A percentile compares a stretch with the other conserved stretches of the same genome.
Conservation (phyloP, 2,888 invertebrate genomes). For the Aphodius sticticus region DNA sequence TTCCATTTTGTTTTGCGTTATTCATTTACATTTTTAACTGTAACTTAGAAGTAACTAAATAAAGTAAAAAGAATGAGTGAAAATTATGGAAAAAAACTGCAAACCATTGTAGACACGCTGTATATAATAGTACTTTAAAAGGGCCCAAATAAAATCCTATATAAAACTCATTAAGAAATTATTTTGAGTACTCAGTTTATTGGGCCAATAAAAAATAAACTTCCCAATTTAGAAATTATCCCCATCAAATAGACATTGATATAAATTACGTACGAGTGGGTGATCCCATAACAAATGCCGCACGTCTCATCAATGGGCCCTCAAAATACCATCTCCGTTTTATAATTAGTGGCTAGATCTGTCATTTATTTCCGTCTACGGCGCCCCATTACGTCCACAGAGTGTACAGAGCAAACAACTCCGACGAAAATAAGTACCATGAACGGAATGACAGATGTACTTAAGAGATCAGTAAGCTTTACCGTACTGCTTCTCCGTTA, state of each 20-base stretch:
- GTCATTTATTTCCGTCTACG: neutral
- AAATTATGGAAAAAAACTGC: too few relatives aligned
- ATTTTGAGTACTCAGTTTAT: too few relatives aligned
- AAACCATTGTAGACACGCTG: too few relatives aligned
- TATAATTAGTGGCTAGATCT: slow-evolving; percentile 4
- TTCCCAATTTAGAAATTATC: too few relatives aligned
- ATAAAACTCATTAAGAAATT: too few relatives aligned
- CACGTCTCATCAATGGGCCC: neutral
- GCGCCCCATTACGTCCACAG: neutral
- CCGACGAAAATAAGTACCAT: neutral
- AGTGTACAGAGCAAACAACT: neutral
- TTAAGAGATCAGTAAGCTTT: neutral
- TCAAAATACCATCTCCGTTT: neutral
- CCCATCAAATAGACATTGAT: neutral
- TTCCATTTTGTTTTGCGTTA: too few relatives aligned
- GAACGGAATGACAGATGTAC: neutral
- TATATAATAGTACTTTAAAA: too few relatives aligned
- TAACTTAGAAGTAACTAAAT: too few relatives aligned
- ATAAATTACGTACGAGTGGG: neutral
- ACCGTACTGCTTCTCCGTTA: neutral
- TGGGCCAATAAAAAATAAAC: too few relatives aligned
- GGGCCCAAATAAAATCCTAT: too few relatives aligned
- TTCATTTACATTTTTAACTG: too few relatives aligned
- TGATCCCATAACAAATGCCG: neutral
- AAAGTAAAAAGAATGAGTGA: too few relatives aligned